Base-by-base conservation (phyloP, 2,113 vertebrate species). In the Pluvianellus socialis region DNA sequence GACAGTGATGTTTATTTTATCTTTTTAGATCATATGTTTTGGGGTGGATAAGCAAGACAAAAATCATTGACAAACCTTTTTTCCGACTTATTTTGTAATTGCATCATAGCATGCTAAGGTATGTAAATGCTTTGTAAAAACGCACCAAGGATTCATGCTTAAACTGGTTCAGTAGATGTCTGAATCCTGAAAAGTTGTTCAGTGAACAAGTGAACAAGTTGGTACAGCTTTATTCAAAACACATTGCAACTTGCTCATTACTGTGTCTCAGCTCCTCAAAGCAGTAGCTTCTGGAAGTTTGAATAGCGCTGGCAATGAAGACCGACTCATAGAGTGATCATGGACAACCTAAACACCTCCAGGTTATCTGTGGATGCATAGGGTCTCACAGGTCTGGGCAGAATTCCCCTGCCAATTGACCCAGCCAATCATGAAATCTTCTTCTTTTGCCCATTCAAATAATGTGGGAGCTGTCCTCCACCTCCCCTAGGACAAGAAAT, bases 71-170 rank as follows among this genome's bases (percentile, higher is more conserved):
- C 16, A 86, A 73, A 79, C 22, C 7, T n/a, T 50, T 4, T 70
- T 94, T 80, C 42, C 1, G 0, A 28, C 3, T 1, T 10, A 24
- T 86, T 73, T 66, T 58, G 2, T 42, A 45, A 26, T 42, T 82
- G 4, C 27, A 50, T 28, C 4, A 23, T 38, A 80, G 14, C 0
- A 1, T 3, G 1, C 8, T 90, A 11, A 30, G 33, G 26, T 75
- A 52, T 56, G 73, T 87, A 92, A 82, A 79, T 33, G 20, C 3
- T 7, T 27, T 75, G 61, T 40, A 58, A 70, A 82, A 95, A 40
- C 33, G 73, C 3, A 18, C 5, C 8, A 23, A 58, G 17, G 24
- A 68, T 56, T 80, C 40, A 62, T 83, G 40, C 14, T 80, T 62
- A 21, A 62, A 73, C 67, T 44, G 27, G 21, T 86, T 92, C 35